These are phyloP conservation scores for Perca fluviatilis DNA, from an alignment of 2,113 vertebrate genomes.

Conservation along the genomic window DNA sequence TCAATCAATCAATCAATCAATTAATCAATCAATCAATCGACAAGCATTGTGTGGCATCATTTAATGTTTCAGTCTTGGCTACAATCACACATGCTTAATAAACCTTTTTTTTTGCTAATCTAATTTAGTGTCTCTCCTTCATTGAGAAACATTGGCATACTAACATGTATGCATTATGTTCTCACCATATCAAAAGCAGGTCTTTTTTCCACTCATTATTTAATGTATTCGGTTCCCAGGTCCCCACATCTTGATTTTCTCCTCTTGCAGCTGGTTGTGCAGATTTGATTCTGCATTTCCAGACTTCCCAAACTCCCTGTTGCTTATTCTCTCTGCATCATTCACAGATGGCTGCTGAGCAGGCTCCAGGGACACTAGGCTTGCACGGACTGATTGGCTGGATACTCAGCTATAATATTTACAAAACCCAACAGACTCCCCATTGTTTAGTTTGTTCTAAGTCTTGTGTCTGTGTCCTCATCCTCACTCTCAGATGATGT, in stretches of 20 bases:
- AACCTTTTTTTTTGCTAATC: constrained; percentile 30
- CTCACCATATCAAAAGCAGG: constrained; percentile 16
- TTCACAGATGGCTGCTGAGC: constrained; percentile 64
- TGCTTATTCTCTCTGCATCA: constrained; percentile 53
- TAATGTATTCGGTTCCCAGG: constrained; percentile 28
- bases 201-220: constrained; percentile 17
- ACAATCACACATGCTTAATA: constrained; percentile 42
- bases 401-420: constrained; percentile 47
- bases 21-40: constrained; percentile 24
- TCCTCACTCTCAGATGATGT: constrained; percentile 8
- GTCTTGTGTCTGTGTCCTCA: constrained; percentile 1
- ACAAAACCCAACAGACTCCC: constrained; percentile 38
- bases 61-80: constrained; percentile 25
- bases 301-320: constrained; percentile 53
- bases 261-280: constrained; percentile 58
- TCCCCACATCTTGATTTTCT: constrained; percentile 41
- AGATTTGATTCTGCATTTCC: constrained; percentile 77
- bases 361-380: constrained; percentile 61
- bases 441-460: constrained; percentile 24
- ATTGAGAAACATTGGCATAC: constrained; percentile 11
- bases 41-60: constrained; percentile 4
- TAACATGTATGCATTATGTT: constrained; percentile 19
- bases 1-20: constrained; percentile 9
- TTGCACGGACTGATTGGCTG: constrained; percentile 27
- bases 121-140: background rate